A percentile compares a stretch with the other conserved stretches of the same genome.
phyloP scores from a whole-genome alignment of 2,113 vertebrate species.

The Rhizomys pruinosus region DNA sequence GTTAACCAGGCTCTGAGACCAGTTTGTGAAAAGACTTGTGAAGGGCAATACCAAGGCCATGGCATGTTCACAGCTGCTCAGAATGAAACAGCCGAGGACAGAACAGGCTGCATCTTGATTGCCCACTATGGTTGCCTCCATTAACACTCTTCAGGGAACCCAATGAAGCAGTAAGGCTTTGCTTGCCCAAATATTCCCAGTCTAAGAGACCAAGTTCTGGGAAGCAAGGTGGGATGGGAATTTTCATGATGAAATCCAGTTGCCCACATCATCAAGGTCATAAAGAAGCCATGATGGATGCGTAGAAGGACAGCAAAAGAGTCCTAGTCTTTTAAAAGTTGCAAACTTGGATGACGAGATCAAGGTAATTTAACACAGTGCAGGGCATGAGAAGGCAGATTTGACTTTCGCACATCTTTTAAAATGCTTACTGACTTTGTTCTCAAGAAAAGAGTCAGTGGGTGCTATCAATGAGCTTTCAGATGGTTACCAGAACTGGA shows the following conservation, averaged over 20 bases:
- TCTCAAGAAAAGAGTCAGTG: neutral
- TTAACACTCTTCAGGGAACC: neutral
- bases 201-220: neutral
- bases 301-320: no score
- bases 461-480: neutral
- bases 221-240: neutral
- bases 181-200: neutral
- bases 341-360: neutral
- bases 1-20: neutral
- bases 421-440: neutral
- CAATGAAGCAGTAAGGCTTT: neutral
- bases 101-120: no score
- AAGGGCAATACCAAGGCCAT: neutral
- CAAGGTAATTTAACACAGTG: neutral
- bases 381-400: neutral
- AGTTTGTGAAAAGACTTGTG: neutral
- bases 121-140: neutral
- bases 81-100: neutral
- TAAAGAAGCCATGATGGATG: neutral
- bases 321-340: neutral
- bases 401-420: neutral
- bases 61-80: neutral
- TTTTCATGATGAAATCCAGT: neutral
- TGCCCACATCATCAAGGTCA: fast-evolving
- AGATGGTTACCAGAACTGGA: neutral